Percentiles rank a stretch among this genome's conserved stretches.
phyloP scores from a whole-genome alignment of 2,888 invertebrate genomes.

The Rhingia campestris region DNA sequence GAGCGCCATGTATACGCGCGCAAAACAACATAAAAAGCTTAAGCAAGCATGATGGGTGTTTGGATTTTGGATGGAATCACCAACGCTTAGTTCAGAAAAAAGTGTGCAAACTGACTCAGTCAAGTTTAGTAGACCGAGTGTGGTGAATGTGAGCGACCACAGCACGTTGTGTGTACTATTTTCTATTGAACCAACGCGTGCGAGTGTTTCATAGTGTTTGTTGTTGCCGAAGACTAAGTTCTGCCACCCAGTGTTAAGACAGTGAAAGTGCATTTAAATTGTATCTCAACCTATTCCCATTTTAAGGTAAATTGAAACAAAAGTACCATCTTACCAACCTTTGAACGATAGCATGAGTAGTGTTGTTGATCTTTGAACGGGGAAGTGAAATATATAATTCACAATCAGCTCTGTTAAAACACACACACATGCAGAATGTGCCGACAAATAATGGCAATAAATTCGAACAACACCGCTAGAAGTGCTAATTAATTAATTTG shows the following conservation, averaged over 20 bases:
- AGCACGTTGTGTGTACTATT: constrained; percentile 26
- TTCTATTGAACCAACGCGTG: constrained; percentile 16
- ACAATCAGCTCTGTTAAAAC: constrained; percentile 11
- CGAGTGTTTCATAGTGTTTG: constrained; percentile 35
- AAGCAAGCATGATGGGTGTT: not conserved
- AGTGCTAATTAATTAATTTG: constrained; percentile 7
- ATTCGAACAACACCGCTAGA: constrained; percentile 4
- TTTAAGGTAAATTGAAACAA: constrained; percentile 31
- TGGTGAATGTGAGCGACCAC: constrained; percentile 20
- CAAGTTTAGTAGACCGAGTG: constrained; percentile 57
- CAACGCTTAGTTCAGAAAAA: constrained; percentile 24
- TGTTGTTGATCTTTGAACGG: constrained; percentile 30
- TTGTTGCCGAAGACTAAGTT: not conserved
- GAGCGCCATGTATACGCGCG: constrained; percentile 3
- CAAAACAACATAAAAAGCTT: constrained; percentile 24
- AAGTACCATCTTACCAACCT: constrained; percentile 7
- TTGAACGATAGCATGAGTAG: constrained; percentile 7
- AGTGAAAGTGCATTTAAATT: constrained; percentile 51
- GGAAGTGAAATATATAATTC: constrained; percentile 24
- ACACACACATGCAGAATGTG: not conserved
- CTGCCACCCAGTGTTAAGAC: constrained; percentile 21
- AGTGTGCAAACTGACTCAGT: constrained; percentile 41
- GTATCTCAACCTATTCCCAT: constrained; percentile 13
- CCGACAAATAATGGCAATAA: constrained; percentile 20
- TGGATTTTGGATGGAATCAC: constrained; percentile 27